Conservation (phyloP, 2,888 invertebrate genomes). For the Helobdella robusta region DNA sequence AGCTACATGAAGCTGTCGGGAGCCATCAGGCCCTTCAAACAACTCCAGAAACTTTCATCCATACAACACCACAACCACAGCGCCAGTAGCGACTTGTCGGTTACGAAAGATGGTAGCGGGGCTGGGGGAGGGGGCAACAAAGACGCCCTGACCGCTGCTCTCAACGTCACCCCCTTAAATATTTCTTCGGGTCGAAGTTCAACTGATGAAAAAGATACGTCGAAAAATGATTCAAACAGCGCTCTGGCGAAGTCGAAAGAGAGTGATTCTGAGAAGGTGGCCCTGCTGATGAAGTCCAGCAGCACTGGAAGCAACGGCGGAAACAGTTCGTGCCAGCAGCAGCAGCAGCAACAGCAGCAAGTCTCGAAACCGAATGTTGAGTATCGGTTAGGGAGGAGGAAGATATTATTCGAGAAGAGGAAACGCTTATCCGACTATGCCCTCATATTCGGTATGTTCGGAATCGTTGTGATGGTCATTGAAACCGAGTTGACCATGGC, state of each 20-base stretch:
- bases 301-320: conserved; percentile 1
- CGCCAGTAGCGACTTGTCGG: conserved; percentile 3
- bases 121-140: conserved; percentile 9
- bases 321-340: background rate
- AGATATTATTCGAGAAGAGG: conserved; percentile 94
- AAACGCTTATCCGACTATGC: conserved; percentile 98
- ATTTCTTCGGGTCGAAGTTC: conserved; percentile 77
- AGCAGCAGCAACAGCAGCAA: background rate
- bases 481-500: conserved; percentile 98
- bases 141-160: conserved; percentile 53
- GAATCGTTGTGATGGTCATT: conserved; percentile 83
- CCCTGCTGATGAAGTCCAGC: conserved; percentile 1
- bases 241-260: conserved; percentile 14
- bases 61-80: conserved; percentile 22
- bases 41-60: conserved; percentile 78
- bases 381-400: conserved; percentile 88
- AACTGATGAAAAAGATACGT: too few relatives aligned
- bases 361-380: conserved; percentile 54
- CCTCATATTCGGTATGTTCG: conserved; percentile 97
- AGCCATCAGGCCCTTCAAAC: conserved; percentile 73
- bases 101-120: background rate
- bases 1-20: conserved; percentile 91
- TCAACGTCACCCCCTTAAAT: too few relatives aligned
- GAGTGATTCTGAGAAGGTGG: background rate
- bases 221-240: conserved; percentile 63